These are phyloP conservation scores for Daboia siamensis DNA, from an alignment of 2,113 vertebrate species.

Conservation along the genomic window DNA sequence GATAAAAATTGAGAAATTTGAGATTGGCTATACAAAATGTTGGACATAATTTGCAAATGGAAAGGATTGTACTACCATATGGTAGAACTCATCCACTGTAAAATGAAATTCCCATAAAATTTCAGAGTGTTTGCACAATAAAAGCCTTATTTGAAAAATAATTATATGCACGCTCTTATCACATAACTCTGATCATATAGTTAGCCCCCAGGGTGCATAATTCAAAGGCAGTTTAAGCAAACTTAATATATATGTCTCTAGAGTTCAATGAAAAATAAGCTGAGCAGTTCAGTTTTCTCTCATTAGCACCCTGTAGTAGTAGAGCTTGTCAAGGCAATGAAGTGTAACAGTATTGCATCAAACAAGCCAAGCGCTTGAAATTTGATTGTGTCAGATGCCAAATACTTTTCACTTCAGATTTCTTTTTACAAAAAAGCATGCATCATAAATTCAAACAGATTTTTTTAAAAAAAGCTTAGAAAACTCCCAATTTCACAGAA, in stretches of 20 bases:
- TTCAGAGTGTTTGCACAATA: background rate
- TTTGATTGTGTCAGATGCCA: background rate
- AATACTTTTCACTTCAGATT: background rate
- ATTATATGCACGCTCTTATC: background rate
- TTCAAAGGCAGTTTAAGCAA: background rate
- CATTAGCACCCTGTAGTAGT: background rate
- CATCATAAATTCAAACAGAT: background rate
- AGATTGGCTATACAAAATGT: background rate
- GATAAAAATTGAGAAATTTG: background rate
- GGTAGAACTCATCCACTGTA: background rate
- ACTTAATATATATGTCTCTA: background rate
- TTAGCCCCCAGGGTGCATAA: background rate
- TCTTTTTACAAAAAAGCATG: background rate
- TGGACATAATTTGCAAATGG: background rate
- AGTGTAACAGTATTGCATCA: background rate
- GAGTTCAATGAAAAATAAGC: background rate
- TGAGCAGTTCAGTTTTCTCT: background rate
- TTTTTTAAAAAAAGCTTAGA: background rate
- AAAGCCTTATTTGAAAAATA: background rate
- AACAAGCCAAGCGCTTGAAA: conserved; percentile 4
- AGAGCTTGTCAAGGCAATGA: background rate
- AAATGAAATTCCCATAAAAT: background rate
- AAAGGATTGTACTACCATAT: background rate
- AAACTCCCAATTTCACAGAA: background rate
- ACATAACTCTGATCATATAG: background rate